phyloP scores from a whole-genome alignment of 2,113 vertebrate genomes.

The Cavia porcellus region DNA sequence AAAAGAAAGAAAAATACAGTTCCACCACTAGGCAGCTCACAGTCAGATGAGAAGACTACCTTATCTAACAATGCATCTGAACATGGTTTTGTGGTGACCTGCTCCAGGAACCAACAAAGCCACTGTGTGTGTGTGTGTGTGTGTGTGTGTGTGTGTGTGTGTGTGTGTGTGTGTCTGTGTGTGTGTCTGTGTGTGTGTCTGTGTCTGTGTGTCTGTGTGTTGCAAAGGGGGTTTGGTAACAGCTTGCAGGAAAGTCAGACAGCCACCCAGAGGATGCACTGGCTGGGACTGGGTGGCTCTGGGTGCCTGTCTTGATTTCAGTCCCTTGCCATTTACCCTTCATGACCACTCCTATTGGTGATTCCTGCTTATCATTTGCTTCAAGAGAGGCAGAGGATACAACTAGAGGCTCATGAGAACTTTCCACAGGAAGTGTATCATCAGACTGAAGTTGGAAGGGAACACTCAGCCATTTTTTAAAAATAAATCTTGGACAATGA shows the following conservation, averaged over 20 bases:
- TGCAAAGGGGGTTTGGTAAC: not conserved
- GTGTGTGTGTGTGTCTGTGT: too few relatives aligned
- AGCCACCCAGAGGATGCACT: not conserved
- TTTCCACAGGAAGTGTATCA: not conserved
- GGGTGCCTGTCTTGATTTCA: too few relatives aligned
- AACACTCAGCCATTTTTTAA: not conserved
- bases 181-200: too few relatives aligned
- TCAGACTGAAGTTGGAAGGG: not conserved
- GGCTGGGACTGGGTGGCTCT: not conserved
- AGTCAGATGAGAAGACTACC: not conserved
- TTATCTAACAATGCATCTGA: not conserved
- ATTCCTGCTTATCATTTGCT: not conserved
- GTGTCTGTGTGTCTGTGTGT: too few relatives aligned
- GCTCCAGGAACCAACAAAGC: not conserved
- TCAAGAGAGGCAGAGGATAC: not conserved
- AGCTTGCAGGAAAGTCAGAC: not conserved
- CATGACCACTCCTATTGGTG: not conserved
- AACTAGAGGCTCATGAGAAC: not conserved
- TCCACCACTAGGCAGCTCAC: not conserved
- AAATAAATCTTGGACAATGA: not conserved
- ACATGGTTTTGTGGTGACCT: rapidly evolving
- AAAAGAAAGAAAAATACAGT: not conserved
- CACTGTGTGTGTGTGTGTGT: not conserved
- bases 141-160: not conserved
- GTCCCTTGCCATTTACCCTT: not conserved